Conservation (phyloP, 23 tunicate species). For the Clavelina lepadiformis region DNA sequence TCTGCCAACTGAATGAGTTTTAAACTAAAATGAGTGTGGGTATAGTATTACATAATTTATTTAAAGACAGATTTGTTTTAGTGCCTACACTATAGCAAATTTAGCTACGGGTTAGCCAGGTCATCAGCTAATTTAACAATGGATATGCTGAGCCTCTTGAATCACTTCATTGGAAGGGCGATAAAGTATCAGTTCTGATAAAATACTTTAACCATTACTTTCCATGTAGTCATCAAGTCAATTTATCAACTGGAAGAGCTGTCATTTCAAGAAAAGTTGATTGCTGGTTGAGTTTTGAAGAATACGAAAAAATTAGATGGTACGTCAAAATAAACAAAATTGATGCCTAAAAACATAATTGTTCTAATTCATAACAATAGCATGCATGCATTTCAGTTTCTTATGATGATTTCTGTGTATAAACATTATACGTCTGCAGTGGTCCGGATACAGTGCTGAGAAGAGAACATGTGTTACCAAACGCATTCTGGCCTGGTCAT, state of each 20-base stretch:
- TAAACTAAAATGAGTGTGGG: too few relatives aligned
- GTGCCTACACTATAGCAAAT: too few relatives aligned
- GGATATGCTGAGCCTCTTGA: too few relatives aligned
- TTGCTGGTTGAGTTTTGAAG: constrained; percentile 65
- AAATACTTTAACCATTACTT: too few relatives aligned
- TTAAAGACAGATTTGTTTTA: too few relatives aligned
- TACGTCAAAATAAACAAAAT: not conserved
- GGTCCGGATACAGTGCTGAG: not conserved
- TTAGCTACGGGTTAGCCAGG: too few relatives aligned
- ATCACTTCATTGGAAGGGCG: too few relatives aligned
- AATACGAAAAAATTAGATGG: constrained; percentile 36
- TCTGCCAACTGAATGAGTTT: too few relatives aligned
- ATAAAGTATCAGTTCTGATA: too few relatives aligned
- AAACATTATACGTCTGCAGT: not conserved
- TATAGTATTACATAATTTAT: too few relatives aligned
- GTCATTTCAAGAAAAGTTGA: constrained; percentile 47
- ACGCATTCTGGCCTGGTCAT: constrained; percentile 68
- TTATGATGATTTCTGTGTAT: not conserved
- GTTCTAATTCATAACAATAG: not conserved
- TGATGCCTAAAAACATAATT: not conserved
- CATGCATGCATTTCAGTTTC: not conserved
- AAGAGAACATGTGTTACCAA: constrained; percentile 29
- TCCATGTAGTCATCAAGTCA: constrained; percentile 38
- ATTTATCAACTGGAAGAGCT: constrained; percentile 64
- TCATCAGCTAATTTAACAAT: too few relatives aligned